Percentiles rank a stretch among this genome's conserved stretches.
Evolutionary conservation across 2,888 invertebrate species (phyloP).

Genomic region (Machimus rusticus): DNA sequence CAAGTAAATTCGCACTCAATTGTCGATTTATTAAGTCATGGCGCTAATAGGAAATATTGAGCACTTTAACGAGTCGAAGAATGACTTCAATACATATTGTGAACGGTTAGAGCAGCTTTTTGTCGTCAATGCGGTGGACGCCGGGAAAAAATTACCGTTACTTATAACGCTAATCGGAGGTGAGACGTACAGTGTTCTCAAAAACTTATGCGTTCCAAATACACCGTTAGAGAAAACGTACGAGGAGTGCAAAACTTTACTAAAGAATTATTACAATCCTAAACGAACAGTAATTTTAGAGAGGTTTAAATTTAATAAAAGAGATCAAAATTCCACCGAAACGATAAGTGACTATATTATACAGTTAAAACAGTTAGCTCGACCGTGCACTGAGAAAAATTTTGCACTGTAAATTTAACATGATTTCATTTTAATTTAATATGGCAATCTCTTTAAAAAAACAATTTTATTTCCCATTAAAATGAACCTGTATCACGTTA

Average conservation of each 20-base stretch:
- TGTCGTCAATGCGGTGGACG: conserved; percentile 15
- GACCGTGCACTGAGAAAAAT: too few relatives aligned
- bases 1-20: too few relatives aligned
- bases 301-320: too few relatives aligned
- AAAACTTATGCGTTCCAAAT: conserved; percentile 4
- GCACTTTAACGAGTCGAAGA: conserved; percentile 35
- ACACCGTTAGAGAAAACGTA: not conserved
- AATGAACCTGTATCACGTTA: too few relatives aligned
- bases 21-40: conserved; percentile 51
- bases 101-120: conserved; percentile 42
- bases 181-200: conserved; percentile 41
- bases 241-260: not conserved
- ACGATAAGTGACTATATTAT: too few relatives aligned
- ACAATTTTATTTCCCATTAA: too few relatives aligned
- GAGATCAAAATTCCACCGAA: too few relatives aligned
- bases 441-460: too few relatives aligned
- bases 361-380: too few relatives aligned
- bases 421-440: too few relatives aligned
- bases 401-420: too few relatives aligned
- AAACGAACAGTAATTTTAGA: not conserved
- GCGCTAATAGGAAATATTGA: conserved; percentile 54
- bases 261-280: not conserved
- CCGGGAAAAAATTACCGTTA: conserved; percentile 34
- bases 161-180: conserved; percentile 40
- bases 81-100: conserved; percentile 27